Percentiles rank a stretch among this genome's conserved stretches.
Conservation (phyloP, 1,140 invertebrate genomes). For the Delia radicum region DNA sequence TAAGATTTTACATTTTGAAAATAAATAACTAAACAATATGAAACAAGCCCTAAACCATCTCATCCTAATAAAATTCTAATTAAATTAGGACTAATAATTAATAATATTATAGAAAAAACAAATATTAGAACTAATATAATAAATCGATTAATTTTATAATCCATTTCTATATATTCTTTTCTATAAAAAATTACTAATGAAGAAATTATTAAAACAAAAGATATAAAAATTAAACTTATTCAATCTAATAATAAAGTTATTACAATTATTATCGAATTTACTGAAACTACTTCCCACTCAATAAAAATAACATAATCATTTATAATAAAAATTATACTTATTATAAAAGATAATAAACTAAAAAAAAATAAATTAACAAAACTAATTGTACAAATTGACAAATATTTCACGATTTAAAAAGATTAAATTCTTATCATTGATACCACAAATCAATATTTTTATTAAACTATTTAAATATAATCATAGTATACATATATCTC, state of each 20-base stretch:
- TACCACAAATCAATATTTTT: slow-evolving; percentile 65
- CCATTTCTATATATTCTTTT: slow-evolving; percentile 61
- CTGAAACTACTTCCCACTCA: slow-evolving; percentile 58
- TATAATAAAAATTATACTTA: slow-evolving; percentile 56
- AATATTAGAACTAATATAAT: slow-evolving; percentile 64
- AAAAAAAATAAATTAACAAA: slow-evolving; percentile 49
- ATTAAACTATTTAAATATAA: slow-evolving; percentile 64
- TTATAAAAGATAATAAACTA: slow-evolving; percentile 41
- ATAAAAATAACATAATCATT: slow-evolving; percentile 57
- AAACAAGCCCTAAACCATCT: slow-evolving; percentile 67
- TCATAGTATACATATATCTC: slow-evolving; percentile 58
- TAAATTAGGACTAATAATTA: slow-evolving; percentile 69
- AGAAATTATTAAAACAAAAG: slow-evolving; percentile 61
- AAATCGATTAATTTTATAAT: slow-evolving; percentile 58
- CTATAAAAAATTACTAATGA: slow-evolving; percentile 64
- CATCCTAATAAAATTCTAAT: slow-evolving; percentile 69
- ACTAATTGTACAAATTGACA: slow-evolving; percentile 54
- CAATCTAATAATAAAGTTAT: slow-evolving; percentile 63
- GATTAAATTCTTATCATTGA: slow-evolving; percentile 58
- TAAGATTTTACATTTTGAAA: slow-evolving; percentile 63
- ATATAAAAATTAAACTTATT: slow-evolving; percentile 49
- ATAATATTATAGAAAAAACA: slow-evolving; percentile 67
- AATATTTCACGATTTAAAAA: slow-evolving; percentile 46
- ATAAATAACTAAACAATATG: slow-evolving; percentile 69
- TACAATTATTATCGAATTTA: slow-evolving; percentile 57